Percentiles rank a stretch among this genome's conserved stretches.
Conservation (phyloP, 2,888 invertebrate species). For the Halictus ligatus region DNA sequence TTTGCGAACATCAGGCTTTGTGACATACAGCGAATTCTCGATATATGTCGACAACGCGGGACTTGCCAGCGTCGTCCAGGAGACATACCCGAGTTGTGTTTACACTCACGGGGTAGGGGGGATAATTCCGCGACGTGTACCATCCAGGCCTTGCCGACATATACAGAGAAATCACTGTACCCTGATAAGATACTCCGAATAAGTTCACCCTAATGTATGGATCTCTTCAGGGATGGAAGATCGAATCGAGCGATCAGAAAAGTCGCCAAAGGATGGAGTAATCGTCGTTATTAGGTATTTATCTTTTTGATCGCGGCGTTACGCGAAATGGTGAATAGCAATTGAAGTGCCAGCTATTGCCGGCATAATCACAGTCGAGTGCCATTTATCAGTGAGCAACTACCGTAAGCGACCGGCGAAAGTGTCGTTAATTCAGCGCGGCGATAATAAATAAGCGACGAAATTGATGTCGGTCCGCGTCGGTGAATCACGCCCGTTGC, state of each 20-base stretch:
- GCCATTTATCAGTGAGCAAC: neutral
- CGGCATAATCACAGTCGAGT: neutral
- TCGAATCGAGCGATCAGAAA: neutral
- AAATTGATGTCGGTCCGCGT: neutral
- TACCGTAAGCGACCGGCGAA: neutral
- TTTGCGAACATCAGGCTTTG: no score
- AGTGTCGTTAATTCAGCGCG: neutral
- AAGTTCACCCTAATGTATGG: no score
- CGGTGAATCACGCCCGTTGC: constrained; percentile 3
- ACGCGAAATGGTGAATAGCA: neutral
- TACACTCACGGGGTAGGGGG: no score
- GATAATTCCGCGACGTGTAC: no score
- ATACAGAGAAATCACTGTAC: no score
- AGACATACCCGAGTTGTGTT: no score
- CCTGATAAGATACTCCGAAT: no score
- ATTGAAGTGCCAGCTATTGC: neutral
- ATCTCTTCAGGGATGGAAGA: neutral
- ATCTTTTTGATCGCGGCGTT: neutral
- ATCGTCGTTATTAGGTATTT: neutral
- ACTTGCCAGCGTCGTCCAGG: no score
- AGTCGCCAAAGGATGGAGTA: neutral
- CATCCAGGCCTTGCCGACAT: no score
- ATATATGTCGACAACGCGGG: no score
- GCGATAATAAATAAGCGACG: neutral
- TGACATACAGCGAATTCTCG: no score